Evolutionary conservation across 1,140 invertebrate species (phyloP), one percentile per base, ranked within the genome.

Genomic region (Gryon sp.): DNA sequence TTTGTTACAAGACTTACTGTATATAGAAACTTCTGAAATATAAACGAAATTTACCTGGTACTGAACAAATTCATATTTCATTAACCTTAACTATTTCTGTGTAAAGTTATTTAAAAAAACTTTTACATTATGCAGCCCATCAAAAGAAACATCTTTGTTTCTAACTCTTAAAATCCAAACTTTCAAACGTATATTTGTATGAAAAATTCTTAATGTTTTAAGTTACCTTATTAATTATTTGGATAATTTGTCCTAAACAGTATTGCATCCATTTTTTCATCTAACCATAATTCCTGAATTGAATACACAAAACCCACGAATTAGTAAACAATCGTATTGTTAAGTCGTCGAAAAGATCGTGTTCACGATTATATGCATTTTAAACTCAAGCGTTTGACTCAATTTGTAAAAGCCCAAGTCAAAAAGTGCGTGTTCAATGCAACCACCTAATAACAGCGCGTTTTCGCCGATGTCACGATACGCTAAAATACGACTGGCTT

Each of bases 401-500:
- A n/a, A n/a, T n/a, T n/a, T n/a, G n/a, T n/a, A n/a, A n/a, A n/a
- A n/a, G n/a, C n/a, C 5, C 40, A 16, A 34, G 26, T 19, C 3
- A 48, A 60, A 48, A 59, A 12, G n/a, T 15, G 38, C n/a, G 16
- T 38, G 15, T 9, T 16, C 15, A 11, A 3, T 11, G 30, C 12
- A 11, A 0, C 20, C n/a, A 19, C 12, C 57, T 48, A 70, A 59
- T 48, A 55, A 46, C 28, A 32, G 41, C 30, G 34, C 16, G 22
- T 55, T 45, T 40, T 57, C 50, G 55, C 11, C 40, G 28, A 30
- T 52, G 50, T 62, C 50, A 12, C 43, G 55, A 46, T 30, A 52
- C 32, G 50, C 22, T 72, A 30, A 72, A 55, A 53, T 72, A 46
- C 40, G 59, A 46, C 41, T 55, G 32, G 45, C 45, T 53, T 73